Conservation (phyloP, 1,140 invertebrate species). For the Drosophila ficusphila region DNA sequence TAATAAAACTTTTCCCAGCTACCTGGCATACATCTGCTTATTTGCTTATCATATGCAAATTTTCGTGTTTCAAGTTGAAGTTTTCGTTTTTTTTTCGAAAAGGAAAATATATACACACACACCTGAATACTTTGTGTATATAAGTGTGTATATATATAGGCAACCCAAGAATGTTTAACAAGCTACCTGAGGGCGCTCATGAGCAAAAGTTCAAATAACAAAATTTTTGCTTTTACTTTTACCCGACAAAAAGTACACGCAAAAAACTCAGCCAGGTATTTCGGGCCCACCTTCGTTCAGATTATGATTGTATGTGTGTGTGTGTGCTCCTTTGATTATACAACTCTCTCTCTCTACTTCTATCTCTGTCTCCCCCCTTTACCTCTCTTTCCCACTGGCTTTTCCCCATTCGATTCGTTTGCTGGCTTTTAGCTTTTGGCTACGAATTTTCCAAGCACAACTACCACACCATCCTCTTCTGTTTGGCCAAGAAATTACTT, state of each 20-base stretch:
- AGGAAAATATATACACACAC: constrained; percentile 20
- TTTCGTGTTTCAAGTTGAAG: constrained; percentile 74
- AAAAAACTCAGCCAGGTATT: constrained; percentile 39
- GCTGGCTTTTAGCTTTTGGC: constrained; percentile 7
- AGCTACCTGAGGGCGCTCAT: constrained; percentile 68
- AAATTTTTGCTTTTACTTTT: constrained; percentile 75
- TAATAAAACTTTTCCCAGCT: constrained; percentile 79
- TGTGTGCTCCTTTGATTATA: constrained; percentile 50
- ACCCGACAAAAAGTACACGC: constrained; percentile 26
- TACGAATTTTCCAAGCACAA: constrained; percentile 17
- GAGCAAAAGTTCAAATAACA: constrained; percentile 79
- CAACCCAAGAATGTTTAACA: constrained; percentile 77
- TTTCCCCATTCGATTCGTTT: constrained; percentile 37
- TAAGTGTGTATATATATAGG: constrained; percentile 33
- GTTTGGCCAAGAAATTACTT: constrained; percentile 24
- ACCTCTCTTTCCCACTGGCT: neutral
- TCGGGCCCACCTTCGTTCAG: constrained; percentile 8
- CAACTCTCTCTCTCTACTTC: constrained; percentile 25
- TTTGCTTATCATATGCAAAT: constrained; percentile 83
- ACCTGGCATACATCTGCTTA: constrained; percentile 68
- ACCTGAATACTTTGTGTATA: neutral
- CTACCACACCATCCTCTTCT: neutral
- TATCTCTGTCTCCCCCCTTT: neutral
- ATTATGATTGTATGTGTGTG: constrained; percentile 24
- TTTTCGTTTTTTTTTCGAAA: constrained; percentile 53